Evolutionary conservation across 2,797 vertebrate genomes (phyloP), one percentile per base, ranked within the genome.

Genomic region (Eulemur coronatus): DNA sequence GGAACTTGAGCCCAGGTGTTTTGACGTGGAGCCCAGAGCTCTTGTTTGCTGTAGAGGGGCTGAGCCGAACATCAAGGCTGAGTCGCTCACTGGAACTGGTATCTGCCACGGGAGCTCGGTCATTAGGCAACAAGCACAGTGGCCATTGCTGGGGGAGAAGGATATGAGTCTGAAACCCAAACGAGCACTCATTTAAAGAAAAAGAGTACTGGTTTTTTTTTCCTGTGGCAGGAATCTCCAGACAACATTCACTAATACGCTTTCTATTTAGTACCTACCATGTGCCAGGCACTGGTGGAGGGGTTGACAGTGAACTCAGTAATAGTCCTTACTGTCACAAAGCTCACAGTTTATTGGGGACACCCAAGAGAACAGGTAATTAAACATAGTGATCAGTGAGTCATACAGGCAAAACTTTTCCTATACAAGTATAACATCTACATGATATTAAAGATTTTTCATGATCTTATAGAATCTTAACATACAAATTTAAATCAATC

Each of bases 81-180:
- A 76, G 46, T 91, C 20, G 2, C 78, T 76, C 48, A 15, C 28
- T 13, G 6, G 78, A 61, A 70, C 35, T n/a, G n/a, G 30, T 67
- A 20, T 73, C 57, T 6, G 3, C n/a, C 59, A 35, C 4, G 7
- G 15, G 50, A 94, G 22, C 5, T 17, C 70, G 41, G 50, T 69
- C 84, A 88, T 61, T 38, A 96, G 87, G 72, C 52, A 89, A 28
- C 80, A n/a, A 38, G 30, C 46, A 95, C 73, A 90, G 69, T 75
- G 65, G 35, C 65, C 57, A 13, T 65, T 78, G 52, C 57, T 59
- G 33, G 35, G 11, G 30, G 28, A 67, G 88, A 93, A 67, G 85
- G 50, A n/a, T 26, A 50, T 5, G 3, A 50, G 41, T 46, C 76
- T 94, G 41, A 75, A 95, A 79, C 69, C 57, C 76, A 88, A 70